Conservation (phyloP, 2,888 invertebrate genomes). For the Chesias legatella region DNA sequence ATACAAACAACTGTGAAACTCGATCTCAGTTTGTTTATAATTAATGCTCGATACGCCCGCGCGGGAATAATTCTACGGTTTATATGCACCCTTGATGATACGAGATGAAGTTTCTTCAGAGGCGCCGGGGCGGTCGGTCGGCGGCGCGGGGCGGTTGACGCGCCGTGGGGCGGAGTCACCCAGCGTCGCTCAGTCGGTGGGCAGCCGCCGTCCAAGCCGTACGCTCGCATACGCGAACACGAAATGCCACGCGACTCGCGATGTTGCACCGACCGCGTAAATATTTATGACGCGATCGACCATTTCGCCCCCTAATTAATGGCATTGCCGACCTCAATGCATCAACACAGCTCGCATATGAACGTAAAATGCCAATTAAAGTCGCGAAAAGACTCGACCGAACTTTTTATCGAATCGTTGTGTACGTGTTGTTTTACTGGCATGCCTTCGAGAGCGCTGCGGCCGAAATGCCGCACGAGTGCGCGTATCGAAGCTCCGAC, state of each 20-base stretch:
- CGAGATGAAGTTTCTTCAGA: slow-evolving; percentile 76
- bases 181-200: slow-evolving; percentile 72
- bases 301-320: slow-evolving; percentile 66
- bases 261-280: slow-evolving; percentile 65
- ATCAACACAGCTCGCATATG: slow-evolving; percentile 54
- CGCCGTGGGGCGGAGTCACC: slow-evolving; percentile 68
- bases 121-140: slow-evolving; percentile 57
- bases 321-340: slow-evolving; percentile 66
- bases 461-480: slow-evolving; percentile 83
- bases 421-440: slow-evolving; percentile 75
- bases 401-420: slow-evolving; percentile 74
- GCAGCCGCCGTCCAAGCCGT: slow-evolving; percentile 65
- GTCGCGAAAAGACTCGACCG: slow-evolving; percentile 69
- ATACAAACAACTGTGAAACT: slow-evolving; percentile 43
- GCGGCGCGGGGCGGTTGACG: slow-evolving; percentile 59
- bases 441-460: slow-evolving; percentile 65
- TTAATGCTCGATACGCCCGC: slow-evolving; percentile 67
- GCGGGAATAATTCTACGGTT: slow-evolving; percentile 70
- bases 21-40: slow-evolving; percentile 64
- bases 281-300: slow-evolving; percentile 74
- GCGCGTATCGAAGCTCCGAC: slow-evolving; percentile 84
- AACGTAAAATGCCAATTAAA: slow-evolving; percentile 75
- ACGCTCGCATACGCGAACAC: slow-evolving; percentile 43
- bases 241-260: slow-evolving; percentile 71
- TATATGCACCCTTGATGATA: slow-evolving; percentile 76